A percentile compares a stretch with the other conserved stretches of the same genome.
phyloP scores from a whole-genome alignment of 2,797 vertebrate species.

The Melanotaenia boesemani region DNA sequence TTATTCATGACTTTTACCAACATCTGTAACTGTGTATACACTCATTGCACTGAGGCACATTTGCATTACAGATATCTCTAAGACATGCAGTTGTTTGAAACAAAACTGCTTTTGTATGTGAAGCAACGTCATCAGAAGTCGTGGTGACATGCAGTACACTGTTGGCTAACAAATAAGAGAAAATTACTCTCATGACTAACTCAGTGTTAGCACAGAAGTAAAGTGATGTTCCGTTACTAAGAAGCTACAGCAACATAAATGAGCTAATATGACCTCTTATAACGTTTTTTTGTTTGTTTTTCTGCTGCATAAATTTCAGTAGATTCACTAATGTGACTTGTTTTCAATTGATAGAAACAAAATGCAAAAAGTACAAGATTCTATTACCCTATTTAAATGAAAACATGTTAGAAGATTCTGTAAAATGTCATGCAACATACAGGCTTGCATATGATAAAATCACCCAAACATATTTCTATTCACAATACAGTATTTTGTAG shows the following conservation, averaged over 20 bases:
- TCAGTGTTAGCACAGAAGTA: neutral
- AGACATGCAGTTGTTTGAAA: neutral
- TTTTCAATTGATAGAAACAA: neutral
- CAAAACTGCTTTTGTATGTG: neutral
- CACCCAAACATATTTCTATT: neutral
- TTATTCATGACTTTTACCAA: slow-evolving; percentile 4
- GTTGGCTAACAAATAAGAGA: neutral
- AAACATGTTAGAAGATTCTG: neutral
- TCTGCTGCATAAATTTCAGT: neutral
- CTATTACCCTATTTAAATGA: neutral
- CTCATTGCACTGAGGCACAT: neutral
- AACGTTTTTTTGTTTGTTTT: neutral
- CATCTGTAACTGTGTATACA: neutral
- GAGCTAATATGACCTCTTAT: too few relatives aligned
- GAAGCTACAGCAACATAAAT: too few relatives aligned
- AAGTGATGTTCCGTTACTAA: too few relatives aligned
- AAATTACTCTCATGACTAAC: neutral
- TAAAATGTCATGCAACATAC: neutral
- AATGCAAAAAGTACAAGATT: neutral
- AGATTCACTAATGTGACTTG: neutral
- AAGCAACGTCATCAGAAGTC: neutral
- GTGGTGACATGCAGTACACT: neutral
- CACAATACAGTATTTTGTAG: neutral
- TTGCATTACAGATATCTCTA: neutral
- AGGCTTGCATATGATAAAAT: neutral